Percentiles rank a stretch among this genome's conserved stretches.
phyloP scores from a whole-genome alignment of 1,140 invertebrate genomes.

The Parapsyche elsis region DNA sequence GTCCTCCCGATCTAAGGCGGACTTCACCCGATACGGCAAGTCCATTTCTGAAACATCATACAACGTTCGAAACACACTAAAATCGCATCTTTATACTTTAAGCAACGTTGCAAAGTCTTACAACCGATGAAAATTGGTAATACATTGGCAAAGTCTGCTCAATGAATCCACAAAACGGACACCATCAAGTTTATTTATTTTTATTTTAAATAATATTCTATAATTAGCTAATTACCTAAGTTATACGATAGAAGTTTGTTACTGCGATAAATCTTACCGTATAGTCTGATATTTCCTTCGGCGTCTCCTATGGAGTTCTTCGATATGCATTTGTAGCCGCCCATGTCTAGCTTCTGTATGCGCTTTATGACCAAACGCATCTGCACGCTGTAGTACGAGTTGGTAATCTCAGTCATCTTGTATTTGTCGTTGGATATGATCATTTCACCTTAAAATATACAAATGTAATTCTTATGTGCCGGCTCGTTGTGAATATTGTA shows the following conservation, averaged over 20 bases:
- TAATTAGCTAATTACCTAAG: too few relatives aligned
- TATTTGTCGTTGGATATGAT: conserved; percentile 87
- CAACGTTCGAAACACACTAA: background rate
- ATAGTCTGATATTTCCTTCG: conserved; percentile 86
- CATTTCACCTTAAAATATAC: conserved; percentile 77
- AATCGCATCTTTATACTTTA: too few relatives aligned
- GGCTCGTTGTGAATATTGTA: too few relatives aligned
- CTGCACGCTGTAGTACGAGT: conserved; percentile 81
- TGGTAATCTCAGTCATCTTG: conserved; percentile 77
- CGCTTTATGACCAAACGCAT: conserved; percentile 82
- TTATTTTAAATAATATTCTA: too few relatives aligned
- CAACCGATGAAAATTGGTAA: too few relatives aligned
- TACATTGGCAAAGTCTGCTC: too few relatives aligned
- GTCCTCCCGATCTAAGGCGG: conserved; percentile 59
- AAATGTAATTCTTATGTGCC: background rate
- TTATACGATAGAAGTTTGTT: too few relatives aligned
- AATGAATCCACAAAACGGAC: too few relatives aligned
- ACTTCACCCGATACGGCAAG: conserved; percentile 62
- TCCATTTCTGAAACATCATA: conserved; percentile 63
- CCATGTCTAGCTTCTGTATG: conserved; percentile 82
- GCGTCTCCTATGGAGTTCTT: conserved; percentile 92
- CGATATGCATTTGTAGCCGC: conserved; percentile 91
- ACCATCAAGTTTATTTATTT: too few relatives aligned
- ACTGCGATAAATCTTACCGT: conserved; percentile 73
- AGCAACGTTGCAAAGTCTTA: too few relatives aligned